These are phyloP conservation scores for Chromobotia macracanthus DNA, from an alignment of 2,797 vertebrate species.

Conservation along the genomic window DNA sequence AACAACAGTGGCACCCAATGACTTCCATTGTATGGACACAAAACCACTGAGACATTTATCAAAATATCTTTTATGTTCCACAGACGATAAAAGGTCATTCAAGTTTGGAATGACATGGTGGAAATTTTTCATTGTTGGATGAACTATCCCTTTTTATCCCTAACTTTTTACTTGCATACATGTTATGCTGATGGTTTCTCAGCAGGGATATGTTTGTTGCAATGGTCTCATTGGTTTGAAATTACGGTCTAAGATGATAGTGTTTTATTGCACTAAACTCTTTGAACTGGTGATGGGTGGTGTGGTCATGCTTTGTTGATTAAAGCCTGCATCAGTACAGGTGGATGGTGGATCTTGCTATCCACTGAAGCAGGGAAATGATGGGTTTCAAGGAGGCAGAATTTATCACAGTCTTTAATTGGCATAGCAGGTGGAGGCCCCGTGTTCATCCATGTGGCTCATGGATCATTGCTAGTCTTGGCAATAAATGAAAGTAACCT, in stretches of 20 bases:
- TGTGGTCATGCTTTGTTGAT: slow-evolving; percentile 26
- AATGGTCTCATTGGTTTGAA: background rate
- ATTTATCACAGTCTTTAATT: slow-evolving; percentile 49
- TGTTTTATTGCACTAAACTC: background rate
- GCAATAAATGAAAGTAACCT: slow-evolving; percentile 41
- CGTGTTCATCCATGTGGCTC: slow-evolving; percentile 35
- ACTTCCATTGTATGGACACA: no score
- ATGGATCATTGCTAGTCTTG: slow-evolving; percentile 32
- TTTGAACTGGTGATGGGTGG: slow-evolving; percentile 2
- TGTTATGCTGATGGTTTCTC: slow-evolving; percentile 9
- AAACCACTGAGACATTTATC: no score
- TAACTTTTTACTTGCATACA: slow-evolving; percentile 8
- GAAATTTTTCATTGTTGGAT: no score
- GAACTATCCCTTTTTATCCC: background rate
- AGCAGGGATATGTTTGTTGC: background rate
- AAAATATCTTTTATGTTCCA: no score
- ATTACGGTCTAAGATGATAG: background rate
- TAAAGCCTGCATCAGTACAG: slow-evolving; percentile 22
- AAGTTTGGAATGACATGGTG: no score
- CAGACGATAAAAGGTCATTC: no score
- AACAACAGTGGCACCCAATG: no score
- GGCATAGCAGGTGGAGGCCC: slow-evolving; percentile 30
- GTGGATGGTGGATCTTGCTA: slow-evolving; percentile 31
- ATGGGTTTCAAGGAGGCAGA: slow-evolving; percentile 43
- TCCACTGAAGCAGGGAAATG: slow-evolving; percentile 43